Percentiles rank a stretch among this genome's conserved stretches.
Conservation (phyloP, 1,140 invertebrate genomes). For the Bombus consobrinus region DNA sequence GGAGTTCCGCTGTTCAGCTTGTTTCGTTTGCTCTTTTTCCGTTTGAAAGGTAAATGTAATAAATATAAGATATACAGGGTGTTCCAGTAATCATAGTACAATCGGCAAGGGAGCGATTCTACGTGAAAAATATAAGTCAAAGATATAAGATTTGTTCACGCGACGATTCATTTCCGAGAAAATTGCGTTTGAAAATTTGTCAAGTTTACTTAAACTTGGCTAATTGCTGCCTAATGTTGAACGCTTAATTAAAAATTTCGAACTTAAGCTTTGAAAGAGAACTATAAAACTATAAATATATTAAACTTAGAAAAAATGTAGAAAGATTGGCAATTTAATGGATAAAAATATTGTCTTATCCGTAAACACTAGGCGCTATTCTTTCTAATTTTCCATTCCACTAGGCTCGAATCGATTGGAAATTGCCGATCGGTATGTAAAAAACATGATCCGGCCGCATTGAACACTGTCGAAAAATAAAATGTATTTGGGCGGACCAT, state of each 20-base stretch:
- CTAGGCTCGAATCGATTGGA: conserved; percentile 20
- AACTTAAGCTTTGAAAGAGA: neutral
- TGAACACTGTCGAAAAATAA: conserved; percentile 14
- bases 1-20: neutral
- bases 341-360: too few species aligned
- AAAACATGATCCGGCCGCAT: conserved; percentile 6
- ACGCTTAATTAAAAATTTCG: too few species aligned
- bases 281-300: neutral
- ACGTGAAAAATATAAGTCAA: too few species aligned
- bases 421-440: conserved; percentile 6
- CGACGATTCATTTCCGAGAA: too few species aligned
- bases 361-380: neutral
- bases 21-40: neutral
- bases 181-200: too few species aligned
- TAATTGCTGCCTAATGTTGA: too few species aligned
- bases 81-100: too few species aligned
- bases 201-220: too few species aligned
- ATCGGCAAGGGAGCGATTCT: too few species aligned
- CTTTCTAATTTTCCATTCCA: conserved; percentile 26
- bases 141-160: too few species aligned
- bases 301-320: neutral
- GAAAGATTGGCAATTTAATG: too few species aligned
- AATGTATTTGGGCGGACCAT: neutral
- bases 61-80: too few species aligned
- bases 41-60: neutral